These are phyloP conservation scores for Vesta saturnalis DNA, from an alignment of 2,888 invertebrate genomes.

Conservation along the genomic window DNA sequence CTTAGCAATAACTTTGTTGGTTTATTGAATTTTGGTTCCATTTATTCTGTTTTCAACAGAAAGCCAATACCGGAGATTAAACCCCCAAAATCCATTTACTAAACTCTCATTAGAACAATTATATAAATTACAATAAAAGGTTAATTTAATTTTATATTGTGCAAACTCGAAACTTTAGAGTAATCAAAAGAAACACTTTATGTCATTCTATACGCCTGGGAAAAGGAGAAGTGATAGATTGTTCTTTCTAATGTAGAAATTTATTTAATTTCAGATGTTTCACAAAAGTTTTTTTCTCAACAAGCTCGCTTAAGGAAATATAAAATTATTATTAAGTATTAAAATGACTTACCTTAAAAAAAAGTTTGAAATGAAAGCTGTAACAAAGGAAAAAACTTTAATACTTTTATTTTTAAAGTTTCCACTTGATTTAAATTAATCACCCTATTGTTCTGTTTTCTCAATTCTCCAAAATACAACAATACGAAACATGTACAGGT, in stretches of 20 bases:
- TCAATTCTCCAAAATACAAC: not conserved
- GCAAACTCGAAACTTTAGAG: not conserved
- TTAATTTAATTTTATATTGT: not conserved
- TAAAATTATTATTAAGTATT: not conserved
- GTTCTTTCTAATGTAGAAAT: too few species aligned
- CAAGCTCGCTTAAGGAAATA: not conserved
- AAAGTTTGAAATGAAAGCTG: not conserved
- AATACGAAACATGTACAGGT: too few species aligned
- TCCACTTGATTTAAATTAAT: not conserved
- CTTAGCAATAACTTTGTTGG: constrained; percentile 24
- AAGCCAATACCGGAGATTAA: constrained; percentile 27
- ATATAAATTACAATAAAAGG: constrained; percentile 7
- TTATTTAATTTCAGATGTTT: too few species aligned
- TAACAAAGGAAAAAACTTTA: not conserved
- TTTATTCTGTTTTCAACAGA: constrained; percentile 22
- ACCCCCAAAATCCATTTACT: constrained; percentile 12
- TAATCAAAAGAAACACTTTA: not conserved
- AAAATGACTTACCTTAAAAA: not conserved
- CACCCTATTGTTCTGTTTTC: not conserved
- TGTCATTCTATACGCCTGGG: too few species aligned
- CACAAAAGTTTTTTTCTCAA: too few species aligned
- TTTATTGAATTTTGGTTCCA: constrained; percentile 26
- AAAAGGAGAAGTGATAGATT: too few species aligned
- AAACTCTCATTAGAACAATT: constrained; percentile 15
- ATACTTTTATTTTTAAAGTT: not conserved